A percentile compares a stretch with the other conserved stretches of the same genome.
Evolutionary conservation across 2,113 vertebrate species (phyloP).

Genomic region (Antennarius striatus): DNA sequence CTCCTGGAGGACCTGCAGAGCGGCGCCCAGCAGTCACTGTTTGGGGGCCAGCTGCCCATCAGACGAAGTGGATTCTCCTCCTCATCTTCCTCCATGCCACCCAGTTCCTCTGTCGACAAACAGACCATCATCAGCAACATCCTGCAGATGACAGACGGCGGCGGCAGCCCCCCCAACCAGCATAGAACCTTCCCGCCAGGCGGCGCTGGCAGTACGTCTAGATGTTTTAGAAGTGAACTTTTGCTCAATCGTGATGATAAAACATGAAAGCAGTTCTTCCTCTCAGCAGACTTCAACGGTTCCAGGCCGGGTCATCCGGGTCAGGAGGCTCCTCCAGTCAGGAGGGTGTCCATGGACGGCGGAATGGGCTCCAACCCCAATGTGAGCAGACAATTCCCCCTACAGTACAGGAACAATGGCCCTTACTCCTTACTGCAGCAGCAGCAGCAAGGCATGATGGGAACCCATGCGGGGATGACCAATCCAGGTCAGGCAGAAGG

Average conservation of each 20-base stretch:
- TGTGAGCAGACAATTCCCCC: constrained; percentile 84
- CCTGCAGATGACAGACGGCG: constrained; percentile 89
- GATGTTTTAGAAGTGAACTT: too few relatives aligned
- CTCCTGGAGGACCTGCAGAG: constrained; percentile 95
- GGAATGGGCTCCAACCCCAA: constrained; percentile 78
- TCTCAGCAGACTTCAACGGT: constrained; percentile 82
- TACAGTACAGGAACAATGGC: constrained; percentile 84
- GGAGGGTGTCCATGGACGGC: constrained; percentile 89
- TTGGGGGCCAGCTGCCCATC: constrained; percentile 46
- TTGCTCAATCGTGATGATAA: neutral
- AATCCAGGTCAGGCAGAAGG: constrained; percentile 51
- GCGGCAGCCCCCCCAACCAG: constrained; percentile 71
- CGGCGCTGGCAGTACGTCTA: constrained; percentile 77
- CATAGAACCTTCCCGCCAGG: constrained; percentile 85
- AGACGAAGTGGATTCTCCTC: constrained; percentile 77
- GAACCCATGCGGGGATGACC: constrained; percentile 74
- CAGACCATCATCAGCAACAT: constrained; percentile 97
- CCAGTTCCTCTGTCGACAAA: constrained; percentile 86
- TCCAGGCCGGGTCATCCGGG: constrained; percentile 82
- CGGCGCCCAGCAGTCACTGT: constrained; percentile 85
- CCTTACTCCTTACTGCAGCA: constrained; percentile 86
- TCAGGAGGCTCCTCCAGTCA: constrained; percentile 83
- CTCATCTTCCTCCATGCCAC: constrained; percentile 33
- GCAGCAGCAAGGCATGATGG: constrained; percentile 85
- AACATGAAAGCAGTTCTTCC: neutral